Conservation (phyloP, 2,888 invertebrate genomes). For the Melinopterus prodromus region DNA sequence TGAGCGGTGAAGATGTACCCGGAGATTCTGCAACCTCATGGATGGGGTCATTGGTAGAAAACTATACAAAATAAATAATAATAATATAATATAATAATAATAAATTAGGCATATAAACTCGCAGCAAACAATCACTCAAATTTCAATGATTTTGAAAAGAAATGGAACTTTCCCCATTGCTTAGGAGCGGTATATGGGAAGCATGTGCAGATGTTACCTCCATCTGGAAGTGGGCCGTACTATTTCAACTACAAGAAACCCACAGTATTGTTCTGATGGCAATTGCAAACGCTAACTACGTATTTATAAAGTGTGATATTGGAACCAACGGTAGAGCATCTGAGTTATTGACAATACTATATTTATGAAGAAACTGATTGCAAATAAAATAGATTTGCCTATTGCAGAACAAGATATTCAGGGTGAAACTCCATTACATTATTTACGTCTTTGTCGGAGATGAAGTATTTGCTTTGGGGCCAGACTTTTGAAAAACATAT, state of each 20-base stretch:
- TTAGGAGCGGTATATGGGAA: conserved; percentile 26
- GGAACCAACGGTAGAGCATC: conserved; percentile 18
- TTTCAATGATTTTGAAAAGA: conserved; percentile 5
- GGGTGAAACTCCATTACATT: not conserved
- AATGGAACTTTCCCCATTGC: conserved; percentile 22
- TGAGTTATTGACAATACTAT: conserved; percentile 21
- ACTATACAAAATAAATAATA: too few relatives aligned
- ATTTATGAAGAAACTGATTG: conserved; percentile 28
- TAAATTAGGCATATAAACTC: too few relatives aligned
- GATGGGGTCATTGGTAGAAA: too few relatives aligned
- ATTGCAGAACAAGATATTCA: not conserved
- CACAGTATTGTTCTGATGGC: conserved; percentile 17
- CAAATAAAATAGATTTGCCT: conserved; percentile 11
- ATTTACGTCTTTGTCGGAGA: conserved; percentile 25
- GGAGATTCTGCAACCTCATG: too few relatives aligned
- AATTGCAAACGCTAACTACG: conserved; percentile 25
- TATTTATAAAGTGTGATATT: conserved; percentile 19
- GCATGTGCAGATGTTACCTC: conserved; percentile 13
- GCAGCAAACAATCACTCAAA: too few relatives aligned
- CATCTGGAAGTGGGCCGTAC: conserved; percentile 7
- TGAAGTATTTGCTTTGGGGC: conserved; percentile 28
- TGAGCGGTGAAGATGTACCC: too few relatives aligned
- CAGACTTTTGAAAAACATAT: conserved; percentile 27
- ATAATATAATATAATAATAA: too few relatives aligned
- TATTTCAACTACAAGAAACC: conserved; percentile 26